phyloP scores from a whole-genome alignment of 2,888 invertebrate species.

The Lasioglossum morio region DNA sequence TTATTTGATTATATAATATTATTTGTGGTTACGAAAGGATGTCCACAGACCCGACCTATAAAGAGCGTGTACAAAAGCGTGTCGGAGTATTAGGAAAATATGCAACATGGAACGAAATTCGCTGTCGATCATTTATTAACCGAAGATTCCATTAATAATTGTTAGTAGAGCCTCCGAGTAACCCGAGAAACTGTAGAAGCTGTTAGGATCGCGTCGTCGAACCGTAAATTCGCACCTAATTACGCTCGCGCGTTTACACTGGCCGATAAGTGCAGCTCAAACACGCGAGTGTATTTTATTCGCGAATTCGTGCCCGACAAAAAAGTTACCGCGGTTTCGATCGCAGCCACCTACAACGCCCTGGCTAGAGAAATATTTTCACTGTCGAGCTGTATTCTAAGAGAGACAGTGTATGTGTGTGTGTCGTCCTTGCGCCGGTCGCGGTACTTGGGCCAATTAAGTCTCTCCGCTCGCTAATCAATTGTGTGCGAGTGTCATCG shows the following conservation, averaged over 20 bases:
- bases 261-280: constrained; percentile 46
- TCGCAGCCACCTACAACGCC: neutral
- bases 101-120: no score
- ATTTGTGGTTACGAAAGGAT: neutral
- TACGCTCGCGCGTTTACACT: constrained; percentile 39
- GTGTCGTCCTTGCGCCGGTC: constrained; percentile 55
- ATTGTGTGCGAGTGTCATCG: constrained; percentile 55
- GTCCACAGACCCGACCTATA: neutral
- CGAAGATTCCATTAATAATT: neutral
- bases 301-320: neutral
- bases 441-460: constrained; percentile 76
- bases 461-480: constrained; percentile 73
- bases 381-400: constrained; percentile 14
- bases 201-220: neutral
- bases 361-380: constrained; percentile 39
- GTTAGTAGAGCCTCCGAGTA: neutral
- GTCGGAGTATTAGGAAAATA: neutral
- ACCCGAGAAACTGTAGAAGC: neutral
- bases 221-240: constrained; percentile 33
- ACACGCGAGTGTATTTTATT: neutral
- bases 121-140: neutral
- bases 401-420: neutral
- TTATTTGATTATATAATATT: neutral
- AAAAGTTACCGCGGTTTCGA: neutral
- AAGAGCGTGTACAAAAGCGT: neutral